Percentiles rank a stretch among this genome's conserved stretches.
Conservation (phyloP, 2,888 invertebrate species). For the Archips crataeganus region DNA sequence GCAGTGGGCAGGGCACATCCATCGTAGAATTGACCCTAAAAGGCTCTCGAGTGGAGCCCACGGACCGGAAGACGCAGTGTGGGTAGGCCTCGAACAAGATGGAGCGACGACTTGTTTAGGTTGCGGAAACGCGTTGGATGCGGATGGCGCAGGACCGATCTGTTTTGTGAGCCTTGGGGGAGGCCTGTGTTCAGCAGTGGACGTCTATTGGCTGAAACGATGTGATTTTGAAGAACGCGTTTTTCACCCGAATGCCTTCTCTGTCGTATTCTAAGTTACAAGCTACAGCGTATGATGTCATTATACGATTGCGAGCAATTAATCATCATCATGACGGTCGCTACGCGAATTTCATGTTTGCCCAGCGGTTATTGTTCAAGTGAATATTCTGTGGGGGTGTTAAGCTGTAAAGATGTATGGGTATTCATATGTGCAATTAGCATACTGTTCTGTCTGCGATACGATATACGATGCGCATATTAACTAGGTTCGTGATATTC, state of each 20-base stretch:
- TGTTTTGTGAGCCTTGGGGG: no score
- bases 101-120: no score
- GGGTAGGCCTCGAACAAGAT: no score
- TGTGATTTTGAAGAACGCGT: not conserved
- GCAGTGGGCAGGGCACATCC: no score
- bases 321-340: slow-evolving; percentile 13
- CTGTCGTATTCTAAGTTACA: not conserved
- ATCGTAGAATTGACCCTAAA: no score
- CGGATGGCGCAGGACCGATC: no score
- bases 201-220: no score
- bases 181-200: no score
- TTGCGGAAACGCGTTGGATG: no score
- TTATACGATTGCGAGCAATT: slow-evolving; percentile 3
- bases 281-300: not conserved
- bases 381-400: slow-evolving; percentile 10
- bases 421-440: not conserved
- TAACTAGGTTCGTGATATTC: not conserved
- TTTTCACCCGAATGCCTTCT: not conserved
- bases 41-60: no score
- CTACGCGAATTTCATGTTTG: slow-evolving; percentile 9
- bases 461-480: not conserved
- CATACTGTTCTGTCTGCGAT: not conserved
- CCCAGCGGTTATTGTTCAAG: slow-evolving; percentile 7
- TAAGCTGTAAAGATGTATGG: not conserved
- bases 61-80: no score